phyloP scores from a whole-genome alignment of 2,888 invertebrate genomes.

The Hyposoter didymator region DNA sequence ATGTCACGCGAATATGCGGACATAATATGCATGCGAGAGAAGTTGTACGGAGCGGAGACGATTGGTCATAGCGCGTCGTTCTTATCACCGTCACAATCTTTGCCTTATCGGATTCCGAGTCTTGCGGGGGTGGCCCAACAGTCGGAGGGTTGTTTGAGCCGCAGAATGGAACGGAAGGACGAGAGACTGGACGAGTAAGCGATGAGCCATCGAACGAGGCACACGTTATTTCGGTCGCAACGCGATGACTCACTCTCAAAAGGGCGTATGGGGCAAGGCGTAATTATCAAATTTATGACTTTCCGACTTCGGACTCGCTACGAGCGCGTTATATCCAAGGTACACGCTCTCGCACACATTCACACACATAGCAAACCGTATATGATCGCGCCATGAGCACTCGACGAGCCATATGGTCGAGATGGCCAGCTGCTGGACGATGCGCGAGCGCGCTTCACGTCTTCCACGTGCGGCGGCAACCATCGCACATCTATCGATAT shows the following conservation, averaged over 20 bases:
- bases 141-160: slow-evolving; percentile 54
- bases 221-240: neutral
- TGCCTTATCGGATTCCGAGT: slow-evolving; percentile 65
- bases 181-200: slow-evolving; percentile 14
- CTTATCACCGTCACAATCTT: slow-evolving; percentile 70
- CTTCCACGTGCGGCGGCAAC: slow-evolving; percentile 66
- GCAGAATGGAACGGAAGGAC: slow-evolving; percentile 42
- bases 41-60: slow-evolving; percentile 18
- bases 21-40: slow-evolving; percentile 22
- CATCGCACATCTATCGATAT: slow-evolving; percentile 17
- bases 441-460: slow-evolving; percentile 69
- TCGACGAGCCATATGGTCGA: slow-evolving; percentile 79
- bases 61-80: slow-evolving; percentile 44
- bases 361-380: neutral
- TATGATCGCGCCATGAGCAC: slow-evolving; percentile 20
- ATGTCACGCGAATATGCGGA: slow-evolving; percentile 4
- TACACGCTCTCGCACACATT: neutral
- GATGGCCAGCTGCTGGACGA: slow-evolving; percentile 74
- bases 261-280: neutral
- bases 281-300: slow-evolving; percentile 5
- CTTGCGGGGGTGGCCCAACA: slow-evolving; percentile 72
- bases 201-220: slow-evolving; percentile 26
- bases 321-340: neutral
- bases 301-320: neutral
- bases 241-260: neutral